Conservation (phyloP, 2,797 vertebrate species). For the Hydrolagus colliei region DNA sequence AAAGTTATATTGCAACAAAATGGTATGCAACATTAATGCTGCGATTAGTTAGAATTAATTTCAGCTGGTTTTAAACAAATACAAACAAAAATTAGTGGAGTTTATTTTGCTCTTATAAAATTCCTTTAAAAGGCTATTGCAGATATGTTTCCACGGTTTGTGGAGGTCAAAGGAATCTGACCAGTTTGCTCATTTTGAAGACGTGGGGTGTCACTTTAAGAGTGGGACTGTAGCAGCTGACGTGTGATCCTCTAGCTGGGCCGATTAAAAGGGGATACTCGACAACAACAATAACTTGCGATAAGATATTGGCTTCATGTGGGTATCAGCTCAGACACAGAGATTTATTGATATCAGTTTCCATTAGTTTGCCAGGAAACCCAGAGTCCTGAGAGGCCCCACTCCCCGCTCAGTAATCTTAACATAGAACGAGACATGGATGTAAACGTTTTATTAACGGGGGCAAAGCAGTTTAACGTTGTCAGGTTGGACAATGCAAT, state of each 20-base stretch:
- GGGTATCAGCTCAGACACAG: too few relatives aligned
- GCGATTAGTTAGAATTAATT: not conserved
- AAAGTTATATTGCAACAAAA: not conserved
- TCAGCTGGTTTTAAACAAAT: constrained; percentile 15
- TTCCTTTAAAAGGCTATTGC: not conserved
- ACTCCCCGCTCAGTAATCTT: not conserved
- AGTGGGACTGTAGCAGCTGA: too few relatives aligned
- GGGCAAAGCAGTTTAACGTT: not conserved
- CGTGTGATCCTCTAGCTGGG: too few relatives aligned
- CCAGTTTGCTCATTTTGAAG: not conserved
- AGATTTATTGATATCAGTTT: too few relatives aligned
- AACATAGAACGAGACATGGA: not conserved
- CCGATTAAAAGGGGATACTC: too few relatives aligned
- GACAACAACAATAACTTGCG: too few relatives aligned
- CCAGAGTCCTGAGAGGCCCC: too few relatives aligned
- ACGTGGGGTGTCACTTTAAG: too few relatives aligned
- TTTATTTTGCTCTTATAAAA: not conserved
- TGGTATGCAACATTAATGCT: too few relatives aligned
- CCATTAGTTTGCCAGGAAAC: too few relatives aligned
- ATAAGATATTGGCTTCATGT: too few relatives aligned
- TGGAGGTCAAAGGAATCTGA: not conserved
- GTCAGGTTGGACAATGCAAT: not conserved
- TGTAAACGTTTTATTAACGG: constrained; percentile 1
- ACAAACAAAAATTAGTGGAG: not conserved
- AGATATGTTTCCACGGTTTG: not conserved